Percentiles rank a stretch among this genome's conserved stretches.
These are phyloP conservation scores for Thripadectes ignobilis DNA, from an alignment of 2,797 vertebrate genomes.

Conservation along the genomic window DNA sequence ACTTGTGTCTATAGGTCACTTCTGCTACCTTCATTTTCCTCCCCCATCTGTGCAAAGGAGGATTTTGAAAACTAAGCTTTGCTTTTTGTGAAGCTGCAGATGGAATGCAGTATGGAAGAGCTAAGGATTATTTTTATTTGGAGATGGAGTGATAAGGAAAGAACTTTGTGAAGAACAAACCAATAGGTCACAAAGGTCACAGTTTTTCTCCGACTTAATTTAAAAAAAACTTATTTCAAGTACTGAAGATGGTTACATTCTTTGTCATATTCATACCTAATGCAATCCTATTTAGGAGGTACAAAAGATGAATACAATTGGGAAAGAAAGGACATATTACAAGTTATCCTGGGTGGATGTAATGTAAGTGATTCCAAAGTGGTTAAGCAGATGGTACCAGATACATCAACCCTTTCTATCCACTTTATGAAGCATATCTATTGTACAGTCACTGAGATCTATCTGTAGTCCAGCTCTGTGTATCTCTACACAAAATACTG, in stretches of 20 bases:
- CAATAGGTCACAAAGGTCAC: neutral
- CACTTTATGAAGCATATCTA: neutral
- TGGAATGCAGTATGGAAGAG: neutral
- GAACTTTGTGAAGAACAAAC: neutral
- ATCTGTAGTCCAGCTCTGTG: neutral
- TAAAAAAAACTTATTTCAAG: neutral
- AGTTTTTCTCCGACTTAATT: neutral
- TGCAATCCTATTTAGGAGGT: neutral
- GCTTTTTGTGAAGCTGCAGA: neutral
- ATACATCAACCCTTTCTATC: neutral
- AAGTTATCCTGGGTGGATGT: neutral
- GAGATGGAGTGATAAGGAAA: neutral
- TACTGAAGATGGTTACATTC: neutral
- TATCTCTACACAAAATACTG: neutral
- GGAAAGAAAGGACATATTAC: neutral
- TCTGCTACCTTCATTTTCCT: neutral
- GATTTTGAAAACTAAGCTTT: neutral
- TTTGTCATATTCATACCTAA: neutral
- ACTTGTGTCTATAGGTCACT: neutral
- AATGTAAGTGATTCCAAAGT: neutral
- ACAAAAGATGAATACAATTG: neutral
- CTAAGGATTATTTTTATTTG: neutral
- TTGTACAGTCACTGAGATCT: neutral
- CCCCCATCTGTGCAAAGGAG: neutral
- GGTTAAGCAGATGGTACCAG: conserved; percentile 7